Percentiles rank a stretch among this genome's conserved stretches.
Conservation (phyloP, 2,113 vertebrate genomes). For the Eubucco bourcierii region DNA sequence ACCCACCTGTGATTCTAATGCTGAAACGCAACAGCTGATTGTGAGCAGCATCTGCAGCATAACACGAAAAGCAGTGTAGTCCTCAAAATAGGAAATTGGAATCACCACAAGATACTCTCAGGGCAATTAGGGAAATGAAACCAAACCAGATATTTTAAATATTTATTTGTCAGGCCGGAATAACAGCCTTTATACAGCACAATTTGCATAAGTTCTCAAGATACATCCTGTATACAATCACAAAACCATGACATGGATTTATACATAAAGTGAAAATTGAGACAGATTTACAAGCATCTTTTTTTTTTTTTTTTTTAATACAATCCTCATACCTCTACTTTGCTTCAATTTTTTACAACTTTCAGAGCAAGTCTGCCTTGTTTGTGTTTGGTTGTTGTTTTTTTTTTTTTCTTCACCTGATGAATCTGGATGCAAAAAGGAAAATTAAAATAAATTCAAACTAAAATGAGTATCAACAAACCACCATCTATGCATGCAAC, state of each 20-base stretch:
- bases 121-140: neutral
- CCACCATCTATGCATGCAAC: constrained; percentile 95
- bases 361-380: constrained; percentile 67
- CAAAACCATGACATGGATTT: constrained; percentile 93
- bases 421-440: constrained; percentile 81
- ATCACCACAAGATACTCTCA: neutral
- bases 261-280: constrained; percentile 93
- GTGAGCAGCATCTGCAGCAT: neutral
- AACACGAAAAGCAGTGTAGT: neutral
- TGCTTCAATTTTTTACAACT: constrained; percentile 83
- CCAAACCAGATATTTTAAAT: constrained; percentile 81
- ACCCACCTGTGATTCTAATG: neutral
- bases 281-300: constrained; percentile 92
- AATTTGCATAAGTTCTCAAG: constrained; percentile 93
- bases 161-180: constrained; percentile 93
- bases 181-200: constrained; percentile 93
- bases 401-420: constrained; percentile 67
- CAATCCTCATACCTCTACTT: constrained; percentile 79
- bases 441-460: constrained; percentile 47
- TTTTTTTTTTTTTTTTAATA: constrained; percentile 77
- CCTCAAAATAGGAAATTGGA: neutral
- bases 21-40: neutral
- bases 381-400: constrained; percentile 49
- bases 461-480: constrained; percentile 78
- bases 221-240: constrained; percentile 96